These are phyloP conservation scores for Spilosoma lubricipeda DNA, from an alignment of 2,888 invertebrate species.

Conservation along the genomic window DNA sequence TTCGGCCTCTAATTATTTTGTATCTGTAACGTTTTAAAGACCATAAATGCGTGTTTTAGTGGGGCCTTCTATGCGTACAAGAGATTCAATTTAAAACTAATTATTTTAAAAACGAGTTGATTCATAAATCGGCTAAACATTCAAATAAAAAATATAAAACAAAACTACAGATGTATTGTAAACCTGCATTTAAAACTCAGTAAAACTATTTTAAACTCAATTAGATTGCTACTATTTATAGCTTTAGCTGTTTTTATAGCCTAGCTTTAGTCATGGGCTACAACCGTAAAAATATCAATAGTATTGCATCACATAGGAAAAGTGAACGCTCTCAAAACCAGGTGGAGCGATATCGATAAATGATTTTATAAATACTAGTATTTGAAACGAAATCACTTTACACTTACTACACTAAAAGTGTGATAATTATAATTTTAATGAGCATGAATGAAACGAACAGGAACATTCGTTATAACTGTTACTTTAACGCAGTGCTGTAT, in stretches of 20 bases:
- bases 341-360: constrained; percentile 47
- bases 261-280: not conserved
- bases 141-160: not conserved
- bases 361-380: constrained; percentile 52
- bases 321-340: constrained; percentile 53
- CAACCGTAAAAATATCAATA: constrained; percentile 34
- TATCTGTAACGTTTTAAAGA: too few species aligned
- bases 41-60: not conserved
- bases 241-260: not conserved
- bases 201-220: not conserved
- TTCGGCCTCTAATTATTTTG: too few species aligned
- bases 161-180: not conserved
- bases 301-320: constrained; percentile 53
- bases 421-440: constrained; percentile 39
- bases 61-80: not conserved
- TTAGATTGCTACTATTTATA: not conserved
- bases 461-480: not conserved
- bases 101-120: not conserved
- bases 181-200: not conserved
- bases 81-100: not conserved
- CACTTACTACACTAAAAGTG: constrained; percentile 31
- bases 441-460: not conserved
- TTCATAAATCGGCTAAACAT: too few species aligned
- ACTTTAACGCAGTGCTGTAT: not conserved
- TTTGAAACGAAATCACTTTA: constrained; percentile 34